Base-by-base conservation (phyloP, 1,140 invertebrate species). In the Holcopasites calliopsidis region DNA sequence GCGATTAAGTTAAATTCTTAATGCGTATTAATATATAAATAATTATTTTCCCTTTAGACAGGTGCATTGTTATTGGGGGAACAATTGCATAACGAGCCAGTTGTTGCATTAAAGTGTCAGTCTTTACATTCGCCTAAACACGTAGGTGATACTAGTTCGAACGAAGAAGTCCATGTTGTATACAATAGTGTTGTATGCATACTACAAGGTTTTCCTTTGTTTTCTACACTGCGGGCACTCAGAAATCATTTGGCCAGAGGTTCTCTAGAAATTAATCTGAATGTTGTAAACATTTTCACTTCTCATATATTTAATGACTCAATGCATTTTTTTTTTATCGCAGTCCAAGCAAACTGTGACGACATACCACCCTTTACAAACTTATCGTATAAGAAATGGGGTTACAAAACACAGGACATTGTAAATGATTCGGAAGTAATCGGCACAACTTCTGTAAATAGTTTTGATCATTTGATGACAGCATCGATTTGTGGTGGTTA, bases 401-500 rank as follows among this genome's bases (percentile, higher is more conserved):
- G 94, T 16, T 96, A 98, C 85, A 92, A 94, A 78, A 95, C 96
- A 75, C 96, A 97, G 86, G 94, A 95, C 23, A 88, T 93, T 62
- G 92, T 97, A 2, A 94, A 94, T 80, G 97, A 98, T 92, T 94
- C 94, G 80, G 94, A 95, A 82, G 93, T 97, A 57, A 94, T 96
- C 76, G 96, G 96, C 23, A 91, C 95, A 42, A 94, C 95, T 55
- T 93, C 95, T 33, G 94, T 95, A 18, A 95, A 95, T 84, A 94
- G 94, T 6, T 99, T 97, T 92, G 97, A 98, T 90, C 96, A 98
- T 91, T 92, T 99, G 55, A 93, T 95, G 58, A 95, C 95, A 50
- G 96, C 95, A 38, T 97, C 96, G 11, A 93, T 96, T 47, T 94
- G 94, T 87, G 95, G 95, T 47, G 97, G 96, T 57, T 96, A 95